Base-by-base conservation (phyloP, 2,113 vertebrate species). In the Jaculus jaculus region DNA sequence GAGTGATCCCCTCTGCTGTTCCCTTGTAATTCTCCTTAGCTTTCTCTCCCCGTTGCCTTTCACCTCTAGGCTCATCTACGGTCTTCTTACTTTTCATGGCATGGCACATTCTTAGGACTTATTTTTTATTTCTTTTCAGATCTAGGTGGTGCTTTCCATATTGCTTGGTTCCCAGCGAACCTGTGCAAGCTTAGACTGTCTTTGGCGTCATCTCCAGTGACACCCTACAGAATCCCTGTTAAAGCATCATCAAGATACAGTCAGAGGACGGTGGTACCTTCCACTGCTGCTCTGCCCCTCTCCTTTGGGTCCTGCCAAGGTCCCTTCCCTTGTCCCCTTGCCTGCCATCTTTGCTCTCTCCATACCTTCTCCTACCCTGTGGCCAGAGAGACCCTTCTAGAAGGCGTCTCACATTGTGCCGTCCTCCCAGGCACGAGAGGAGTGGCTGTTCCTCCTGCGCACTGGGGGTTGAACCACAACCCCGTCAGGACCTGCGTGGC, bases 271-370 rank as follows among this genome's bases (percentile, higher is more conserved):
- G 11, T 13, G 51, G 10, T n/a, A 8, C 23, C 54, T 7, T 23
- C 34, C 7, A 1, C 24, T 10, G 3, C 23, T 65, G 54, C 28
- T 20, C 32, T 1, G 26, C 18, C 5, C 7, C 23, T 17, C 28
- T 15, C 51, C 15, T 5, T 5, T 3, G 60, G 66, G 13, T 58
- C 72, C 80, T 47, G 30, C 8, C 2, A 3, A 10, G 4, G 37
- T 30, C 12, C 75, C 73, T 23, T n/a, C 26, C 0, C 18, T 3
- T 11, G 60, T 1, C 0, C 21, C 20, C 34, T 18, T 1, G 15
- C 10, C 16, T 4, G 17, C 20, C 3, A 3, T 17, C 26, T 21
- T 18, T 13, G 39, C 30, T 39, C 12, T 0, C 16, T 32, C 32
- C n/a, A 37, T 21, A 37, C 2, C 23, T 37, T 15, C 11, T 71